Percentiles rank a stretch among this genome's conserved stretches.
phyloP scores from a whole-genome alignment of 2,888 invertebrate species.

The Drosophila mercatorum region DNA sequence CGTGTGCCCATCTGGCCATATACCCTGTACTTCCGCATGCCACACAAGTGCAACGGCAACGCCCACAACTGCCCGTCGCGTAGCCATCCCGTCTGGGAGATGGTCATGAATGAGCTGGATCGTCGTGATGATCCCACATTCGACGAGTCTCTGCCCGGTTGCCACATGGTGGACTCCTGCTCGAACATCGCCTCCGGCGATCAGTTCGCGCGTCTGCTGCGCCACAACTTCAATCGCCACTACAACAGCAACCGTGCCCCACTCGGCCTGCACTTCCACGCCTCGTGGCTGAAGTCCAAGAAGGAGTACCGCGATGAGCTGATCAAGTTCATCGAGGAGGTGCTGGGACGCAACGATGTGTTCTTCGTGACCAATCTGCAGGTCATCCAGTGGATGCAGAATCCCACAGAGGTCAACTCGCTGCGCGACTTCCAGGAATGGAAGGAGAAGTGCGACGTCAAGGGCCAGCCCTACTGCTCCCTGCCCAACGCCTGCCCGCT shows the following conservation, averaged over 20 bases:
- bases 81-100: conserved; percentile 97
- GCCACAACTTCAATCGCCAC: conserved; percentile 97
- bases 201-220: conserved; percentile 94
- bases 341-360: conserved; percentile 94
- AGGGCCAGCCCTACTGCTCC: conserved; percentile 96
- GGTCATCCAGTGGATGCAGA: conserved; percentile 98
- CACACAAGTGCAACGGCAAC: conserved; percentile 97
- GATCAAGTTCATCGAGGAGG: conserved; percentile 96
- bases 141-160: conserved; percentile 96
- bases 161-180: conserved; percentile 97
- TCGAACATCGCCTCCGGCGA: conserved; percentile 96
- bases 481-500: conserved; percentile 95
- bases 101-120: conserved; percentile 98
- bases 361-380: conserved; percentile 96
- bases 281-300: conserved; percentile 97
- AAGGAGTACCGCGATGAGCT: conserved; percentile 96
- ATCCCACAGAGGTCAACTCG: conserved; percentile 93
- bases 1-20: conserved; percentile 98
- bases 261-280: conserved; percentile 96
- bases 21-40: conserved; percentile 98
- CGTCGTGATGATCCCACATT: conserved; percentile 96
- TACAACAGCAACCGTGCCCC: conserved; percentile 97
- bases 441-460: conserved; percentile 98
- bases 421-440: conserved; percentile 96
- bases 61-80: conserved; percentile 96